Evolutionary conservation across 2,888 invertebrate species (phyloP), one percentile per base, ranked within the genome.

Genomic region (Metalampra italica): DNA sequence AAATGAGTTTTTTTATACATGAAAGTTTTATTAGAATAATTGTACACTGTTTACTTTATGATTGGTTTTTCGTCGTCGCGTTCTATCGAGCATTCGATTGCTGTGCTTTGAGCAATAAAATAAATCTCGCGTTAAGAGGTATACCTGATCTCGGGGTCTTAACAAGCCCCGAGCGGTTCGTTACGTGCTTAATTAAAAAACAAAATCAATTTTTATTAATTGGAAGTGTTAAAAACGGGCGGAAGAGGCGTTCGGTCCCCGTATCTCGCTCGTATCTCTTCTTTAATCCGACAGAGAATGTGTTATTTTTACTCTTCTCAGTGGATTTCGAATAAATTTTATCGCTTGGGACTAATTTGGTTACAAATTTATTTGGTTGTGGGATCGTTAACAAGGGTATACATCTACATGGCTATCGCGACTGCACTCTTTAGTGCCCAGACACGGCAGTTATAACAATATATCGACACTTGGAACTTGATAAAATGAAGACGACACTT

Each of bases 201-300:
- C 86, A 82, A 89, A 89, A 87, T 86, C 87, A 88, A 88, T 87
- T 89, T 22, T 89, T 89, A 88, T 89, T 89, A 89, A 89, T 89
- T 89, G 89, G 85, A 83, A 86, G 88, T 87, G 89, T 88, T 88
- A 89, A 89, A 85, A 88, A 85, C 82, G 87, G 87, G 80, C 86
- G 87, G 85, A 85, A 84, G 84, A 82, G 76, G 76, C 81, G 82
- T 78, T 73, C 76, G 78, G 62, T 64, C 59, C 59, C 66, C 77
- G 76, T 86, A 88, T 87, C 86, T 86, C 60, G 80, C 69, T 81
- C 87, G 81, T 88, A 88, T 88, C 87, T 88, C 82, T 82, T 82
- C 77, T 83, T 89, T 87, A 87, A 88, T 87, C 87, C 85, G 87
- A 86, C 86, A 83, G 78, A 68, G 83, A 87, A 87, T 88, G 88